Base-by-base conservation (phyloP, 2,113 vertebrate species). In the Phocoena sinus region DNA sequence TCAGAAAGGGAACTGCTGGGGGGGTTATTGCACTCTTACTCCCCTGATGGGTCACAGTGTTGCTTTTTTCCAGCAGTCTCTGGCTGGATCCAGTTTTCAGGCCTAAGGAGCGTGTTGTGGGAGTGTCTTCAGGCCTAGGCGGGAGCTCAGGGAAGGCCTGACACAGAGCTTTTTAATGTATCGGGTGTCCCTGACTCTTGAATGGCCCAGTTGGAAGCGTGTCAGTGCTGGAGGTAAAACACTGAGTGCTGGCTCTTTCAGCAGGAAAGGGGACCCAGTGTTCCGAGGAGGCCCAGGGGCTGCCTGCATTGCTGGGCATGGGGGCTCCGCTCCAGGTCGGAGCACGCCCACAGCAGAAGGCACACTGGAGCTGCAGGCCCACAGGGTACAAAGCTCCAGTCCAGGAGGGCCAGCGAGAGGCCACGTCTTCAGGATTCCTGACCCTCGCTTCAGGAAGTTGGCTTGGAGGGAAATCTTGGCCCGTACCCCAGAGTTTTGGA, bases 71-170 rank as follows among this genome's bases (percentile, higher is more conserved):
- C 81, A 70, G 56, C 33, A 36, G 12, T 56, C 74, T 93, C 58
- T 94, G 68, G 67, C 84, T 58, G 26, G 58, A 87, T 95, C 31
- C 81, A 91, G 3, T 89, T 95, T 81, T 93, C 58, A 89, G 65
- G 41, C 28, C 12, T 58, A 41, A 60, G 82, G n/a, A 83, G n/a
- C 4, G 0, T 58, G 26, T 44, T 44, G 4, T 84, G 58, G 60
- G 63, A 53, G 33, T 87, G 71, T 44, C 47, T 84, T 91, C 14
- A 21, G 31, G 31, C 44, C 65, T 6, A 33, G 62, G 62, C 47
- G 15, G 15, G 56, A 73, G 20, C 7, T 31, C 28, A 60, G 25
- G 47, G 91, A 17, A 88, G 50, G 47, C 41, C 38, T 31, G 80
- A 68, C 41, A 50, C 21, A 79, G 41, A 88, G 70, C 73, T 96